Percentiles rank a stretch among this genome's conserved stretches.
These are phyloP conservation scores for Aurelia sp. DNA, from an alignment of 30 jellyfish, hydroid and myxozoan species.

Conservation along the genomic window DNA sequence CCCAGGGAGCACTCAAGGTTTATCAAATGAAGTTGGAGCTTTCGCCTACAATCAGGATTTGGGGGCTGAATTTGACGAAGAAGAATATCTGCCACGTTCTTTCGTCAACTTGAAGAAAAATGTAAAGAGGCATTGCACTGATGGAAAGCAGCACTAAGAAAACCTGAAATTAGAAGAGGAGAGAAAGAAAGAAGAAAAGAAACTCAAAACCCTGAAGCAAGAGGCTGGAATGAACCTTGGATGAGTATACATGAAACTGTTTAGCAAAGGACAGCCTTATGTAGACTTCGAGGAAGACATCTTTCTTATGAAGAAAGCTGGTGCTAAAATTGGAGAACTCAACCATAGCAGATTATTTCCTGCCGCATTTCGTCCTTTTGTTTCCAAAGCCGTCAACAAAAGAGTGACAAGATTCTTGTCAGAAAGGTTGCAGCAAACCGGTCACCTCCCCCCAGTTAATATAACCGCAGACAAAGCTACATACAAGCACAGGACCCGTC, in stretches of 20 bases:
- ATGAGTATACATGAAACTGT: background rate
- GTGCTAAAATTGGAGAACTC: constrained; percentile 1
- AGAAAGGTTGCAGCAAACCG: constrained; percentile 8
- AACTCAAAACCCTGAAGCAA: constrained; percentile 2
- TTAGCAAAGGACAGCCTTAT: background rate
- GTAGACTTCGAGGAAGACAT: constrained; percentile 11
- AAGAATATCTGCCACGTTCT: constrained; percentile 25
- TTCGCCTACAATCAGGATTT: constrained; percentile 4
- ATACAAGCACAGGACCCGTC: constrained; percentile 23
- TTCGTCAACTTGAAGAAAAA: constrained; percentile 7
- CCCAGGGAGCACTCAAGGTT: background rate
- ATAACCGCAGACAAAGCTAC: constrained; percentile 19
- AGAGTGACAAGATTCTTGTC: constrained; percentile 14
- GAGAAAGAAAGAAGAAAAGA: background rate
- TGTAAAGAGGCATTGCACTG: constrained; percentile 15
- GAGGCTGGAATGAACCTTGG: constrained; percentile 33
- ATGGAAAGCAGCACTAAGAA: background rate
- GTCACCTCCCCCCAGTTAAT: constrained; percentile 1
- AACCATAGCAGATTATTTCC: constrained; percentile 8
- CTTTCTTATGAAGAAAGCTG: background rate
- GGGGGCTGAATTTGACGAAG: constrained; percentile 18
- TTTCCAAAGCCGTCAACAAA: constrained; percentile 17
- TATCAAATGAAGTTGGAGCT: constrained; percentile 19
- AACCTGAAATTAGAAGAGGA: background rate
- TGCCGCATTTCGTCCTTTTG: constrained; percentile 19